Evolutionary conservation across 2,888 invertebrate genomes (phyloP).

Genomic region (Melipona beecheii): DNA sequence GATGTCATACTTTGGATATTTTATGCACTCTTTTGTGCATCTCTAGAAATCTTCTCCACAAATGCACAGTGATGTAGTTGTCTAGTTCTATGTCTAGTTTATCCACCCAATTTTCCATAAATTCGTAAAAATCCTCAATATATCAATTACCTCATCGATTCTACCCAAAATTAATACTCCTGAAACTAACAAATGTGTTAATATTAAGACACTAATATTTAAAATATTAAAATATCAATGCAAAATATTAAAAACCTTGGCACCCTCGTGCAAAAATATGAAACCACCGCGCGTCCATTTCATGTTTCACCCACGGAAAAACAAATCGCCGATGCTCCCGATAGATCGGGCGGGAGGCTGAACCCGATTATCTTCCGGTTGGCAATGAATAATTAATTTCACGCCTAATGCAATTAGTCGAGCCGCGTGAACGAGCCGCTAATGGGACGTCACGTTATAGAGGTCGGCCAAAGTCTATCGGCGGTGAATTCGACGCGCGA

Average conservation of each 20-base stretch:
- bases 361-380: conserved; percentile 37
- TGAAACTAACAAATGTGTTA: too few species aligned
- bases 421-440: conserved; percentile 23
- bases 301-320: not conserved
- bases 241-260: not conserved
- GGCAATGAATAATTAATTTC: conserved; percentile 53
- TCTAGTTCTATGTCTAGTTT: not conserved
- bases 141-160: not conserved
- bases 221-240: too few species aligned
- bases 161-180: not conserved
- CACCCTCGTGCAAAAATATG: not conserved
- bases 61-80: too few species aligned
- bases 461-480: conserved; percentile 31
- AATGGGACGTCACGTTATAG: conserved; percentile 40
- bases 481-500: conserved; percentile 38
- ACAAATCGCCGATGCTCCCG: not conserved
- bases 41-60: too few species aligned
- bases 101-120: not conserved
- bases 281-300: not conserved
- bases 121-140: not conserved
- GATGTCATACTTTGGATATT: too few species aligned
- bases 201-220: too few species aligned
- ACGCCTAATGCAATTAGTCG: conserved; percentile 47
- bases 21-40: too few species aligned
- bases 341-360: conserved; percentile 6